These are phyloP conservation scores for Cyclargus thomasi DNA, from an alignment of 1,140 invertebrate species.

Conservation along the genomic window DNA sequence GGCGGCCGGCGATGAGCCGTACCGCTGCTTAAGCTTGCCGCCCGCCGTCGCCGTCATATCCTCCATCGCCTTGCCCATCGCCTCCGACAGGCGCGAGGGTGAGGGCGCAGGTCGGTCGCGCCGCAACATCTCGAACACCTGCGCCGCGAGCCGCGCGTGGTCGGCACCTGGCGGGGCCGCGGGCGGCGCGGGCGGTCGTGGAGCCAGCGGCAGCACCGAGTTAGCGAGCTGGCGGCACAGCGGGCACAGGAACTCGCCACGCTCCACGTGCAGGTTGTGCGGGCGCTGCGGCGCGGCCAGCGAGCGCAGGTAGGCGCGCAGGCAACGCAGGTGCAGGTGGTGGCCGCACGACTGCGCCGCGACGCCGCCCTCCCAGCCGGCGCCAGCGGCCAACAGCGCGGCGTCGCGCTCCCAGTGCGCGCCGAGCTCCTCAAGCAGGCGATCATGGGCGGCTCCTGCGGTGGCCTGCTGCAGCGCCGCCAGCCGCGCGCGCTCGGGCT, in stretches of 20 bases:
- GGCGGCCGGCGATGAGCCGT: slow-evolving; percentile 81
- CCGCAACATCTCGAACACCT: slow-evolving; percentile 67
- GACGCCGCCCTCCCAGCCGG: slow-evolving; percentile 94
- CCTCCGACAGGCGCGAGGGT: slow-evolving; percentile 82
- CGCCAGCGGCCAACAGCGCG: slow-evolving; percentile 89
- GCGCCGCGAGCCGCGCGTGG: slow-evolving; percentile 22
- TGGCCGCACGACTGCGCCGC: slow-evolving; percentile 97
- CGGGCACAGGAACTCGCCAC: slow-evolving; percentile 95
- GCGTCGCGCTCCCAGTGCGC: slow-evolving; percentile 81
- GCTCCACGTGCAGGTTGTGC: slow-evolving; percentile 84
- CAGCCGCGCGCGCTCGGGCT: slow-evolving; percentile 77
- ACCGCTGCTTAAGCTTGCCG: slow-evolving; percentile 74
- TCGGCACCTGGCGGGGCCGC: slow-evolving; percentile 63
- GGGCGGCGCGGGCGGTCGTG: slow-evolving; percentile 82
- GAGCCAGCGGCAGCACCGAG: slow-evolving; percentile 91
- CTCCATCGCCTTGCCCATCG: slow-evolving; percentile 93
- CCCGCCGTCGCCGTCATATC: slow-evolving; percentile 89
- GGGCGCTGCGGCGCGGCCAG: slow-evolving; percentile 84
- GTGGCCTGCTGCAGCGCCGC: slow-evolving; percentile 79
- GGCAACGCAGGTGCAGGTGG: slow-evolving; percentile 94
- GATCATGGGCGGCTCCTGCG: slow-evolving; percentile 80
- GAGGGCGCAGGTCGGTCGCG: slow-evolving; percentile 81
- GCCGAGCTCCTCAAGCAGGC: slow-evolving; percentile 81
- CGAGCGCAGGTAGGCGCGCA: slow-evolving; percentile 90
- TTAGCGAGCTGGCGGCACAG: slow-evolving; percentile 95